Conservation (phyloP, 2,888 invertebrate species). For the Agrypnus murinus region DNA sequence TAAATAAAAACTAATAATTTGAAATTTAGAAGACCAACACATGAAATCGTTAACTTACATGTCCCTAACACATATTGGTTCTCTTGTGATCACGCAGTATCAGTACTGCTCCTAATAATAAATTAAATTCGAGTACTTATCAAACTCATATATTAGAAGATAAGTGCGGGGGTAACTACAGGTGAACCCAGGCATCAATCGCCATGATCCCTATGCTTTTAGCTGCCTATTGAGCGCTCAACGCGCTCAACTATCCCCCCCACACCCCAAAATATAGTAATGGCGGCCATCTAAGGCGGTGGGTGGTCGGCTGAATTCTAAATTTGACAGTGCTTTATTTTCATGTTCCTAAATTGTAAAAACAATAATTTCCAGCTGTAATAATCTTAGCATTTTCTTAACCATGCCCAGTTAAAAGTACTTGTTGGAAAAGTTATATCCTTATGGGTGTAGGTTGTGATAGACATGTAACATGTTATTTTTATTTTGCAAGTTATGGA, state of each 20-base stretch:
- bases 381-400: conserved; percentile 45
- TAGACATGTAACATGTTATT: conserved; percentile 62
- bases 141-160: conserved; percentile 10
- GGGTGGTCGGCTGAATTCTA: conserved; percentile 69
- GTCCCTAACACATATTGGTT: neutral
- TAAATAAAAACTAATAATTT: no score
- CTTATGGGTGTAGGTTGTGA: conserved; percentile 64
- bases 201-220: conserved; percentile 36
- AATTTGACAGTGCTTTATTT: conserved; percentile 67
- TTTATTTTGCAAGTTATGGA: conserved; percentile 60
- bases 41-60: neutral
- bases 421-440: conserved; percentile 54
- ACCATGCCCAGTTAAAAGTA: conserved; percentile 39
- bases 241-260: conserved; percentile 49
- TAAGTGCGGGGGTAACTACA: conserved; percentile 28
- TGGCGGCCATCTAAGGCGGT: conserved; percentile 70
- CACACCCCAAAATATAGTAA: conserved; percentile 61
- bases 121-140: neutral
- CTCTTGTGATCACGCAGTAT: neutral
- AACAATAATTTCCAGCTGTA: conserved; percentile 55
- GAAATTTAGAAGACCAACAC: no score
- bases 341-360: conserved; percentile 59
- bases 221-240: conserved; percentile 55
- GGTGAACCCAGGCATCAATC: conserved; percentile 44
- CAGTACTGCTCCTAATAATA: neutral